phyloP scores from a whole-genome alignment of 2,888 invertebrate genomes.

The Elmis aenea region DNA sequence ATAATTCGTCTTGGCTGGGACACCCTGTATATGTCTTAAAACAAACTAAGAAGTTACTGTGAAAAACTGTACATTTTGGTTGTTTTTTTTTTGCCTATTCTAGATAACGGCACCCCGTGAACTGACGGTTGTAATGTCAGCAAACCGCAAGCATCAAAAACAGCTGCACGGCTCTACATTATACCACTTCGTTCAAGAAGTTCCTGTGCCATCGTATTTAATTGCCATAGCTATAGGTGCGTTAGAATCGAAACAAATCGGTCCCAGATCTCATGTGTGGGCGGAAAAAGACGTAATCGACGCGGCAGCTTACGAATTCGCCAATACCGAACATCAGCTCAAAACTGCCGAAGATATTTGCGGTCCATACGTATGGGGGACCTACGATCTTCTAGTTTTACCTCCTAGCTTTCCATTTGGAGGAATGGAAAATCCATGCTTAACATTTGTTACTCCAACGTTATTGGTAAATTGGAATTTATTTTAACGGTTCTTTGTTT shows the following conservation, averaged over 20 bases:
- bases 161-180: conserved; percentile 41
- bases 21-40: no score
- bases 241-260: conserved; percentile 68
- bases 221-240: conserved; percentile 85
- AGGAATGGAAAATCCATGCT: conserved; percentile 96
- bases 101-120: conserved; percentile 68
- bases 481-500: conserved; percentile 1
- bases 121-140: conserved; percentile 86
- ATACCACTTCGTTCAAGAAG: conserved; percentile 63
- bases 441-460: conserved; percentile 94
- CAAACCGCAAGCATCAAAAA: conserved; percentile 55
- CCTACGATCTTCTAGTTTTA: conserved; percentile 83
- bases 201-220: conserved; percentile 85
- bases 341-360: conserved; percentile 76
- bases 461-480: conserved; percentile 69
- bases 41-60: no score
- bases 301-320: conserved; percentile 82
- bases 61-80: no score
- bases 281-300: conserved; percentile 81
- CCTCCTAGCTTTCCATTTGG: conserved; percentile 94
- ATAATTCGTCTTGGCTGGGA: no score
- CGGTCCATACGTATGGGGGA: conserved; percentile 87
- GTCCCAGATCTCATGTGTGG: conserved; percentile 84
- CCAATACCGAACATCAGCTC: conserved; percentile 78
- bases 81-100: conserved; percentile 11